Conservation (phyloP, 2,888 invertebrate genomes). For the Drosophila tanythrix region DNA sequence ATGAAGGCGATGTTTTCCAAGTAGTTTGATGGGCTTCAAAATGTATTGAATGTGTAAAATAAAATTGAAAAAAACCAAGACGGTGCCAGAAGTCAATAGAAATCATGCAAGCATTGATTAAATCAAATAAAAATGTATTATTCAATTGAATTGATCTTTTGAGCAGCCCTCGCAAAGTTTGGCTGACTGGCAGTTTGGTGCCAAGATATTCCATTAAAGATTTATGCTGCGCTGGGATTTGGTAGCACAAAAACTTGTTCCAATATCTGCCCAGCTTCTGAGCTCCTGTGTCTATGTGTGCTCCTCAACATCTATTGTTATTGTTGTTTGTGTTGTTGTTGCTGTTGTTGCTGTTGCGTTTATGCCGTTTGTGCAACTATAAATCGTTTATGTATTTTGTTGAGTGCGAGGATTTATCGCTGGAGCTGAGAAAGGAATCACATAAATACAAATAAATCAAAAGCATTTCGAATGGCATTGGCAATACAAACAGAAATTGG, state of each 20-base stretch:
- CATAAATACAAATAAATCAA: constrained; percentile 79
- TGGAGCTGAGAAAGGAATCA: constrained; percentile 72
- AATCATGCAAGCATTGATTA: background rate
- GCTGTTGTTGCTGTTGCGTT: constrained; percentile 50
- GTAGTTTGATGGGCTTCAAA: background rate
- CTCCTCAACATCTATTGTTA: constrained; percentile 23
- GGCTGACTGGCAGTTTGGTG: constrained; percentile 38
- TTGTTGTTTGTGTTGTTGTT: constrained; percentile 16
- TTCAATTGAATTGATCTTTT: background rate
- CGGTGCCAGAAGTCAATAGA: background rate
- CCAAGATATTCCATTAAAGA: constrained; percentile 60
- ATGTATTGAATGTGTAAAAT: background rate
- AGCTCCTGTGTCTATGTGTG: constrained; percentile 10
- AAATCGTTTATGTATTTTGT: constrained; percentile 81
- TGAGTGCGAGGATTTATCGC: constrained; percentile 78
- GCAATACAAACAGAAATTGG: constrained; percentile 57
- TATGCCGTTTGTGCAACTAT: constrained; percentile 71
- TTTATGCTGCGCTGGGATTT: constrained; percentile 70
- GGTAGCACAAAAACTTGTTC: constrained; percentile 59
- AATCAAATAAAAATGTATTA: background rate
- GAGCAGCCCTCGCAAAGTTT: constrained; percentile 36
- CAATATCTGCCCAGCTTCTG: constrained; percentile 12
- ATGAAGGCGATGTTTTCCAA: background rate
- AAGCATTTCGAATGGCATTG: constrained; percentile 71
- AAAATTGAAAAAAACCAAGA: background rate